A percentile compares a stretch with the other conserved stretches of the same genome.
These are phyloP conservation scores for Lepus townsendii DNA, from an alignment of 2,797 vertebrate genomes.

Conservation along the genomic window DNA sequence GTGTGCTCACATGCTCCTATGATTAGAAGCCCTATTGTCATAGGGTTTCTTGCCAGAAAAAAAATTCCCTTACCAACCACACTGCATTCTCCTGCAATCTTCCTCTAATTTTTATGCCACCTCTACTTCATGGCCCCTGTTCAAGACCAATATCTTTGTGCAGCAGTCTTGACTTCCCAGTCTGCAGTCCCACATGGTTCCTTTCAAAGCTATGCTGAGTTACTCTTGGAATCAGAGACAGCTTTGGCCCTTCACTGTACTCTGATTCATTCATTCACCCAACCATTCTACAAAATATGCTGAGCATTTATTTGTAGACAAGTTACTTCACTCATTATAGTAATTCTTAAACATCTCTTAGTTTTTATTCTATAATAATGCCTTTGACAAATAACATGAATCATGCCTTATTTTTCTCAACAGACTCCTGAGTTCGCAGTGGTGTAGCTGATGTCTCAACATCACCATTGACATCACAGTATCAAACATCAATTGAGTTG, in stretches of 20 bases:
- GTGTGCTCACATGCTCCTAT: neutral
- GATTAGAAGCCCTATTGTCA: neutral
- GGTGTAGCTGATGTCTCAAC: neutral
- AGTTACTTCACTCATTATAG: conserved; percentile 20
- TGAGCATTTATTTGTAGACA: neutral
- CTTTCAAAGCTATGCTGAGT: neutral
- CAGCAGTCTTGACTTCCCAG: neutral
- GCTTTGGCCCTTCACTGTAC: neutral
- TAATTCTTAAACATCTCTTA: neutral
- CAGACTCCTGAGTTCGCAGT: neutral
- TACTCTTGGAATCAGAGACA: neutral
- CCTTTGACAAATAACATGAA: conserved; percentile 44
- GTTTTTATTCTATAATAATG: conserved; percentile 26
- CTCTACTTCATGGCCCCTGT: neutral
- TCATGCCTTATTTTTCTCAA: conserved; percentile 7
- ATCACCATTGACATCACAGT: neutral
- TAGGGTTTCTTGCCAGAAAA: conserved; percentile 28
- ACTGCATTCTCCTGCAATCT: neutral
- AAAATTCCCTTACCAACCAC: neutral
- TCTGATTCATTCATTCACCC: neutral
- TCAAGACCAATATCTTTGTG: neutral
- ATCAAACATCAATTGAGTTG: neutral
- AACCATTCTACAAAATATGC: conserved; percentile 28
- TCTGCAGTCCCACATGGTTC: neutral
- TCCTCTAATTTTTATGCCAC: neutral